Percentiles rank a stretch among this genome's conserved stretches.
These are phyloP conservation scores for Hydraecia micacea DNA, from an alignment of 2,888 invertebrate species.

Conservation along the genomic window DNA sequence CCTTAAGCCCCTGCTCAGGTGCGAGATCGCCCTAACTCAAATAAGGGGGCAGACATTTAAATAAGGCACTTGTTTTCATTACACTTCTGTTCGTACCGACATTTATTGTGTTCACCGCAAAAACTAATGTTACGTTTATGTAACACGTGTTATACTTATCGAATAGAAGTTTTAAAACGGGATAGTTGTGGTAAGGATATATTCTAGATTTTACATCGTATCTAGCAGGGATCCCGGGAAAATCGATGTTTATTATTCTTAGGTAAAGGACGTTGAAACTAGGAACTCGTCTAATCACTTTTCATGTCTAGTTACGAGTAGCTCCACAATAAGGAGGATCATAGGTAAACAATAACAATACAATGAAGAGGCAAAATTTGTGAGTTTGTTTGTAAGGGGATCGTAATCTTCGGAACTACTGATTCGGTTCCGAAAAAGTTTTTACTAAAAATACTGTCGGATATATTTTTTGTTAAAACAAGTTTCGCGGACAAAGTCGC, in stretches of 20 bases:
- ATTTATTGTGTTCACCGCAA: constrained; percentile 67
- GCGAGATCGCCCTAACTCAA: constrained; percentile 87
- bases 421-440: background rate
- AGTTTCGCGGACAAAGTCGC: background rate
- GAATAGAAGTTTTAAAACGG: constrained; percentile 28
- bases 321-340: background rate
- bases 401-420: background rate
- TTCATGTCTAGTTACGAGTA: background rate
- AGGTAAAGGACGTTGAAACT: background rate
- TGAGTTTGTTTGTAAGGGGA: background rate
- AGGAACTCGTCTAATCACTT: background rate
- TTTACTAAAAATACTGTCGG: background rate
- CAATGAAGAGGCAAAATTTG: background rate
- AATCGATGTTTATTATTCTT: constrained; percentile 16
- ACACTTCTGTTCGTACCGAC: constrained; percentile 72
- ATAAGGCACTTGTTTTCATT: constrained; percentile 85
- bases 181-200: constrained; percentile 10
- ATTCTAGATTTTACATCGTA: constrained; percentile 9
- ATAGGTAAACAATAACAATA: background rate
- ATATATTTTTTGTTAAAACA: background rate
- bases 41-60: constrained; percentile 85
- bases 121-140: constrained; percentile 59
- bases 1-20: constrained; percentile 87
- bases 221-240: background rate
- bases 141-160: constrained; percentile 45